Percentiles rank a stretch among this genome's conserved stretches.
Conservation (phyloP, 2,797 vertebrate species). For the Jordanella pulchra region DNA sequence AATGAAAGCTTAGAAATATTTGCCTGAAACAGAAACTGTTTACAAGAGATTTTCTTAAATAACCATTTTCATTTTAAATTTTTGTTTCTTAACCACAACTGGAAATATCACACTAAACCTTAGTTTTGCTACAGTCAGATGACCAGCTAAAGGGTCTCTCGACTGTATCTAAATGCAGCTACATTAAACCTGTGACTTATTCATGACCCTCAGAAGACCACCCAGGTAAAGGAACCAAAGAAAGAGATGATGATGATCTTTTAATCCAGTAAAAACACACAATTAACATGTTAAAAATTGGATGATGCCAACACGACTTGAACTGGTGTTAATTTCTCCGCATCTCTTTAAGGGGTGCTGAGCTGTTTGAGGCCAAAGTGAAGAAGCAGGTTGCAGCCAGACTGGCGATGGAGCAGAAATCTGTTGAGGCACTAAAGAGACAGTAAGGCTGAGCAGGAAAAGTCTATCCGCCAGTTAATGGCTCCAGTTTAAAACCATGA, state of each 20-base stretch:
- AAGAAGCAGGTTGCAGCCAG: constrained; percentile 75
- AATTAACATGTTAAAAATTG: not conserved
- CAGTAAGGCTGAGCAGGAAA: constrained; percentile 67
- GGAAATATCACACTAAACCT: not conserved
- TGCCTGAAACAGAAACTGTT: not conserved
- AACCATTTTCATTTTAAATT: not conserved
- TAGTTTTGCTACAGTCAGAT: not conserved
- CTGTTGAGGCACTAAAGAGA: constrained; percentile 76
- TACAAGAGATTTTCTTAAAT: no score
- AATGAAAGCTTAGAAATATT: not conserved
- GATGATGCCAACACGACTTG: not conserved
- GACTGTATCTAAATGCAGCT: not conserved
- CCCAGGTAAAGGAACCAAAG: not conserved
- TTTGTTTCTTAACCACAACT: not conserved
- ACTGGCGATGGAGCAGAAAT: constrained; percentile 78
- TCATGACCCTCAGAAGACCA: not conserved
- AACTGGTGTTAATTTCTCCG: constrained; percentile 10
- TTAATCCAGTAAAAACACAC: not conserved
- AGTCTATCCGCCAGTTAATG: constrained; percentile 7
- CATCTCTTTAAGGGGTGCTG: constrained; percentile 73
- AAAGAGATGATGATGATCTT: not conserved
- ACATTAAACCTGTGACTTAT: not conserved
- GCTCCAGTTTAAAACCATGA: constrained; percentile 4
- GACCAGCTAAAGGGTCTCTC: not conserved
- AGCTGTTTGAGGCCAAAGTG: constrained; percentile 81